Conservation (phyloP, 1,140 invertebrate genomes). For the Eurosta solidaginis region DNA sequence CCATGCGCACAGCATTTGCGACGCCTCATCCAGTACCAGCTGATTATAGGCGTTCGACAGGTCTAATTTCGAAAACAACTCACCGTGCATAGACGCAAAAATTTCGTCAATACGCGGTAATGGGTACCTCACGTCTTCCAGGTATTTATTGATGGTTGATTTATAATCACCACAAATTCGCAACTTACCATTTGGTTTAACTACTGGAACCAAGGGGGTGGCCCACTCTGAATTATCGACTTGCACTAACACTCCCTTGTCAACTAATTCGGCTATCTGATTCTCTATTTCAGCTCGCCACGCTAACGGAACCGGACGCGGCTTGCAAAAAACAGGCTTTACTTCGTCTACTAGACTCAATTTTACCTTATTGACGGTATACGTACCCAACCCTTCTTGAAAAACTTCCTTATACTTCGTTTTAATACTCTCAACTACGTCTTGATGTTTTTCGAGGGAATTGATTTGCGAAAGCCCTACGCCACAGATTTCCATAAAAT, state of each 20-base stretch:
- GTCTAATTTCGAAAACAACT: constrained; percentile 47
- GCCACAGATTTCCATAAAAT: too few species aligned
- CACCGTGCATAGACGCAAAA: constrained; percentile 42
- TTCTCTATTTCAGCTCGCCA: neutral
- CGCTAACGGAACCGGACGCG: neutral
- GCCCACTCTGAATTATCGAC: neutral
- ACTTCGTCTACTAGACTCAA: neutral
- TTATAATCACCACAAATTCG: too few species aligned
- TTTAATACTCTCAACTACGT: too few species aligned
- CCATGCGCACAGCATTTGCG: constrained; percentile 41
- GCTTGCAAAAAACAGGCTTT: neutral
- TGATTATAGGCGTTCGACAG: constrained; percentile 45
- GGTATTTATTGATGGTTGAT: constrained; percentile 38
- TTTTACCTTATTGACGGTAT: too few species aligned
- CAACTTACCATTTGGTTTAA: neutral
- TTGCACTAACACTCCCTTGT: neutral
- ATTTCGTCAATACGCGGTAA: constrained; percentile 48
- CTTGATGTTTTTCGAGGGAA: too few species aligned
- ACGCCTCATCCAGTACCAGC: constrained; percentile 38
- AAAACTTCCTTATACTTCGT: too few species aligned
- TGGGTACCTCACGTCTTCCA: constrained; percentile 41
- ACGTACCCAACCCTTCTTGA: too few species aligned
- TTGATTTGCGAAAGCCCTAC: too few species aligned
- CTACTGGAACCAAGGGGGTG: neutral
- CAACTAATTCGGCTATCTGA: neutral